Base-by-base conservation (phyloP, 2,113 vertebrate species). In the Apeltes quadracus region DNA sequence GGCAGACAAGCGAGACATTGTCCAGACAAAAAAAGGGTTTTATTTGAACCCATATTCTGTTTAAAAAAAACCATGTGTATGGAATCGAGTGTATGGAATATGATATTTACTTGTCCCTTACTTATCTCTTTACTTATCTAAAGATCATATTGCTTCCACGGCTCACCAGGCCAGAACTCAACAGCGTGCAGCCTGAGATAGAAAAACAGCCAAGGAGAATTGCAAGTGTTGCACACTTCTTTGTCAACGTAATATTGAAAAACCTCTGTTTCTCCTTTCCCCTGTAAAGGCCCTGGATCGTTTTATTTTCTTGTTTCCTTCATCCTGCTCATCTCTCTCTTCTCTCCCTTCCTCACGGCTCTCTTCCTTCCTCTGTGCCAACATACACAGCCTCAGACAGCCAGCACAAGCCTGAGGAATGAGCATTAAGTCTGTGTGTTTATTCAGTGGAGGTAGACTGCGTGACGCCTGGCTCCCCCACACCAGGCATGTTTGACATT, bases 201-300 rank as follows among this genome's bases (percentile, higher is more conserved):
- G 82, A 85, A 89, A 85, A 78, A 83, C 77, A 32, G 53, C 1
- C 44, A 54, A 54, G 51, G 69, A 38, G 46, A 7, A 57, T 38
- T 65, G 41, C 18, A 41, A 63, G 15, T 38, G 16, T 50, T 44
- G 43, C 27, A 67, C 48, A 39, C 56, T 62, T 16, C 20, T 56
- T 2, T 51, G 2, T 15, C 22, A 32, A 5, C 50, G 20, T 11
- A 2, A 56, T 54, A 55, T 69, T 43, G 48, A 0, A 27, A 51
- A 46, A 46, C 65, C 57, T 69, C 41, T 0, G 5, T 16, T 16
- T 7, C 16, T 74, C 11, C 61, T 39, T 50, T 48, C 29, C 51
- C 18, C 3, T 53, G 38, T 39, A 23, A 51, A 25, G 16, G 38
- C 14, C 23, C 51, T 16, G 20, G 34, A 67, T 71, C 53, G 44